phyloP scores from a whole-genome alignment of 1,140 invertebrate species.

The Atta colombica region DNA sequence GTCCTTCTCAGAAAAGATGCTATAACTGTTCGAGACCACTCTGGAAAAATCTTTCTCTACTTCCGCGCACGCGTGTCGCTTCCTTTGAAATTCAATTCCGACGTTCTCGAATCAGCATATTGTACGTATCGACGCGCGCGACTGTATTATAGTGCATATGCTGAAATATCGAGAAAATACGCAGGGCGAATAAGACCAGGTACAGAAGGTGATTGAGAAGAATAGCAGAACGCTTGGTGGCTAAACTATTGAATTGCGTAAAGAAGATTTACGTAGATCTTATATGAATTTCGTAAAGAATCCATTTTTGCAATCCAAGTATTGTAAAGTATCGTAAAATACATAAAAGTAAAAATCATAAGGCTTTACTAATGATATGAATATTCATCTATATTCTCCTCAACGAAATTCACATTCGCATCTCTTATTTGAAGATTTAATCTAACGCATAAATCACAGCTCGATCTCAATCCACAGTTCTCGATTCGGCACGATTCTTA shows the following conservation, averaged over 20 bases:
- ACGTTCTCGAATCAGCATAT: conserved; percentile 57
- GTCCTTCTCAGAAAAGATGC: conserved; percentile 27
- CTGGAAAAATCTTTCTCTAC: conserved; percentile 34
- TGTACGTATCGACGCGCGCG: conserved; percentile 47
- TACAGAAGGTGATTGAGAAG: conserved; percentile 6
- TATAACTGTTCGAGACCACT: conserved; percentile 51
- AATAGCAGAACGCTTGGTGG: background rate
- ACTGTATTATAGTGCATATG: conserved; percentile 41
- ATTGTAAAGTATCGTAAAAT: background rate
- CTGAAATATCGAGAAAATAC: conserved; percentile 34
- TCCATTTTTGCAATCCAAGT: conserved; percentile 16
- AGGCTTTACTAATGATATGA: background rate
- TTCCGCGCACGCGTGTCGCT: conserved; percentile 22
- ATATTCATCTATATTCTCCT: background rate
- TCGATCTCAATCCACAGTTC: conserved; percentile 42
- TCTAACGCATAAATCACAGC: conserved; percentile 58
- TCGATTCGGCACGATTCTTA: conserved; percentile 54
- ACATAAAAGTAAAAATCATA: background rate
- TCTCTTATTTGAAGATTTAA: conserved; percentile 36
- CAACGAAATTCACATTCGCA: background rate
- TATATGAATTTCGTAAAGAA: conserved; percentile 42
- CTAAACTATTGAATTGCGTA: conserved; percentile 26
- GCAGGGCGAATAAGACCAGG: conserved; percentile 17
- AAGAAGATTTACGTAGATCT: conserved; percentile 27
- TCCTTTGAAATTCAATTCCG: conserved; percentile 63